Percentiles rank a stretch among this genome's conserved stretches.
Evolutionary conservation across 2,113 vertebrate genomes (phyloP).

Genomic region (Puntigrus tetrazona): DNA sequence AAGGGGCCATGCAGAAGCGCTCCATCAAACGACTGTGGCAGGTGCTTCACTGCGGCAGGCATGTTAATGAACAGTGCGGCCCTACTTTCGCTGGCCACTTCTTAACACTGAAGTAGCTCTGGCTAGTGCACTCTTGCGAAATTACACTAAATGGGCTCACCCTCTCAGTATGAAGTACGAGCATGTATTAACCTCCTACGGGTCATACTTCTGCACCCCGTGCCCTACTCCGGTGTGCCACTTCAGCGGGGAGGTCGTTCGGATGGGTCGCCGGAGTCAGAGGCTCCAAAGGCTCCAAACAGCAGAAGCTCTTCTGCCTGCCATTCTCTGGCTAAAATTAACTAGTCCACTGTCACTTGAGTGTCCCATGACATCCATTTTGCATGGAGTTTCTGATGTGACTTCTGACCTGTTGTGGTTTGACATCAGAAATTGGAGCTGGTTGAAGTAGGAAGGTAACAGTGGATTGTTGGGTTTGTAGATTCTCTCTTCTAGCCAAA

Average conservation of each 20-base stretch:
- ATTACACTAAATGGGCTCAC: constrained; percentile 56
- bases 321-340: constrained; percentile 41
- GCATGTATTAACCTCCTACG: constrained; percentile 46
- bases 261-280: background rate
- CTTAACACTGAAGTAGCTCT: constrained; percentile 50
- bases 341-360: constrained; percentile 26
- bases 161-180: constrained; percentile 48
- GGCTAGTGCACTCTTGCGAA: constrained; percentile 50
- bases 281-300: background rate
- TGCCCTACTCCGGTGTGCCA: background rate
- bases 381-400: background rate
- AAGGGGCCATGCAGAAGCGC: constrained; percentile 43
- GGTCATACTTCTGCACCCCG: constrained; percentile 24
- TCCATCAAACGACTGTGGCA: constrained; percentile 56
- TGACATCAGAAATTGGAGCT: constrained; percentile 10
- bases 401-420: constrained; percentile 7
- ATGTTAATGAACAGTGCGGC: constrained; percentile 54
- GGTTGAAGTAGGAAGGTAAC: background rate
- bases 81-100: constrained; percentile 41
- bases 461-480: background rate
- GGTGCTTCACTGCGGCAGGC: constrained; percentile 46
- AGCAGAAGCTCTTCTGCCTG: background rate
- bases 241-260: constrained; percentile 4
- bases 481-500: background rate
- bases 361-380: background rate